Conservation (phyloP, 2,113 vertebrate species). For the Myrmecobius fasciatus region DNA sequence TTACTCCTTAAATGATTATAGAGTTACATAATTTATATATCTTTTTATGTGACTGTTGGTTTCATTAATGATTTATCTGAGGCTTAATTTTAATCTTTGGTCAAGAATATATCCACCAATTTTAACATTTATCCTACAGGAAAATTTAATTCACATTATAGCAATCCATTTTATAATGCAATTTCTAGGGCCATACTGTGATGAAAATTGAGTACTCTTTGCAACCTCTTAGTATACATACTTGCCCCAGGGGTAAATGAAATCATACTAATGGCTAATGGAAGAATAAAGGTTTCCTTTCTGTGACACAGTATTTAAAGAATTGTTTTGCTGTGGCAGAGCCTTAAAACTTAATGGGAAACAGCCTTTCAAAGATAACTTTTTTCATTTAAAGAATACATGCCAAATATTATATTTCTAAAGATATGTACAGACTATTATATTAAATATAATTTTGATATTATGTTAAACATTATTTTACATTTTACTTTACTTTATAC, state of each 20-base stretch:
- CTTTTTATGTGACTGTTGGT: background rate
- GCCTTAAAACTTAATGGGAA: slow-evolving; percentile 29
- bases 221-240: background rate
- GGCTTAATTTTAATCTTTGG: background rate
- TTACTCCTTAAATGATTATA: background rate
- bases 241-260: background rate
- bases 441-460: background rate
- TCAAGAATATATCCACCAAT: background rate
- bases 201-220: background rate
- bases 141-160: background rate
- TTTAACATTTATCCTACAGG: background rate
- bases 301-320: slow-evolving; percentile 36
- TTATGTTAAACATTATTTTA: background rate
- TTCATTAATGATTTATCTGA: background rate
- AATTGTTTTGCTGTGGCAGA: slow-evolving; percentile 16
- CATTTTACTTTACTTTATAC: background rate
- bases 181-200: background rate
- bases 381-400: background rate
- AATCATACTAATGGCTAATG: background rate
- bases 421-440: background rate
- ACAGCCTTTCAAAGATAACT: slow-evolving; percentile 31
- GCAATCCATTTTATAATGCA: background rate
- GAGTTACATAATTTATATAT: background rate
- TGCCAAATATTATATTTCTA: background rate
- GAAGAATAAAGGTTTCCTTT: slow-evolving; percentile 10